Conservation (phyloP, 2,113 vertebrate species). For the Scopus umbretta region DNA sequence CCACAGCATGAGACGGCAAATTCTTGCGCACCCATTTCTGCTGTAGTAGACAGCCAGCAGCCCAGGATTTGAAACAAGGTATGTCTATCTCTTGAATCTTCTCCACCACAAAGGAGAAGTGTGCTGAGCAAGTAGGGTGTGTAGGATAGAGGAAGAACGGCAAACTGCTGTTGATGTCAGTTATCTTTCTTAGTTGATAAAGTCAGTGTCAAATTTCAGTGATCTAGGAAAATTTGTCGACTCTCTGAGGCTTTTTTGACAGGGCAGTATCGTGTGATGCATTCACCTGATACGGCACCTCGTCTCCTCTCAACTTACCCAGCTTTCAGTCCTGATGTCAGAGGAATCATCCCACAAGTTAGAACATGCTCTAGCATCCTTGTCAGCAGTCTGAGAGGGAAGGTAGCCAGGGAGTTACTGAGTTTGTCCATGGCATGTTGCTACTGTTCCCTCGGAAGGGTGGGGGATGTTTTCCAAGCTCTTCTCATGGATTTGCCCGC, state of each 20-base stretch:
- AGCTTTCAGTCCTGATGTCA: background rate
- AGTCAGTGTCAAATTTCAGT: background rate
- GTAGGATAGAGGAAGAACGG: background rate
- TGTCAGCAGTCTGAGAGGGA: background rate
- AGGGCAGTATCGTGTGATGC: background rate
- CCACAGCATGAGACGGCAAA: background rate
- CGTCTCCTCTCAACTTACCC: background rate
- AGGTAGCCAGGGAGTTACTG: background rate
- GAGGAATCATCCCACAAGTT: background rate
- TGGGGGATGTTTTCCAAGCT: background rate
- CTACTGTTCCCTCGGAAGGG: background rate
- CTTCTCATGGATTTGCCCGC: background rate
- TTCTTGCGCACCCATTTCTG: background rate
- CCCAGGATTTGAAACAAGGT: background rate
- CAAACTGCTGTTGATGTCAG: background rate
- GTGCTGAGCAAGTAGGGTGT: background rate
- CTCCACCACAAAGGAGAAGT: background rate
- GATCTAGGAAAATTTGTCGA: background rate
- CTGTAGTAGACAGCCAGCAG: background rate
- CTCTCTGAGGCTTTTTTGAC: background rate
- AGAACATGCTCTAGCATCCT: background rate
- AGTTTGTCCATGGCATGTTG: accelerated
- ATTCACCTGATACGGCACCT: background rate
- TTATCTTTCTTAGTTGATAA: background rate
- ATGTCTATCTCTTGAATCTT: background rate